Conservation (phyloP, 2,888 invertebrate genomes). For the Phragmatobia fuliginosa region DNA sequence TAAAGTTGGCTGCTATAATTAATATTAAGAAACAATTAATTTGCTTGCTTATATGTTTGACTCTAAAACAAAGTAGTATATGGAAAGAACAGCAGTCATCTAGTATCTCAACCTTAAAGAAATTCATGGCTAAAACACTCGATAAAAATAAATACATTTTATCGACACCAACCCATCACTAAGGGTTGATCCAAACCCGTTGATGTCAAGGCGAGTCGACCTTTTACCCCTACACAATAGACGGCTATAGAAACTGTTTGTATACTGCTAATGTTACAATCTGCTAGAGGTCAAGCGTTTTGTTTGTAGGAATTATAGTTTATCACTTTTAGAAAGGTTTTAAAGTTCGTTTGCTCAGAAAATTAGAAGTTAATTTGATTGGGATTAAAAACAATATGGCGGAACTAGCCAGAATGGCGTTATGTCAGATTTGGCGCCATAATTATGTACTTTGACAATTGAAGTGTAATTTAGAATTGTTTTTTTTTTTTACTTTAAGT, state of each 20-base stretch:
- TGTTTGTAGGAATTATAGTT: slow-evolving; percentile 7
- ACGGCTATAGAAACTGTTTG: slow-evolving; percentile 4
- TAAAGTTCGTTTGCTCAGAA: neutral
- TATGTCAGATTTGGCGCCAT: neutral
- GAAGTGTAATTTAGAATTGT: neutral
- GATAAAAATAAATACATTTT: slow-evolving; percentile 13
- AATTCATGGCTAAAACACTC: neutral
- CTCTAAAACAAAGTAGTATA: neutral
- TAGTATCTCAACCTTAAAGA: neutral
- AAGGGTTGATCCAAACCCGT: slow-evolving; percentile 18
- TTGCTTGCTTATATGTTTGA: neutral
- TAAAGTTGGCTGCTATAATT: no score
- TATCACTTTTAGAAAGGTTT: neutral
- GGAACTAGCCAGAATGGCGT: neutral
- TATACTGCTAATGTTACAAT: slow-evolving; percentile 15
- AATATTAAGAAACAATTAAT: neutral
- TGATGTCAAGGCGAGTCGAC: slow-evolving; percentile 18
- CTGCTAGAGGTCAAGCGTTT: slow-evolving; percentile 15
- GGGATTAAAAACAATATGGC: neutral
- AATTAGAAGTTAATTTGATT: neutral
- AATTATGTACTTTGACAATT: neutral
- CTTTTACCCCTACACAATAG: slow-evolving; percentile 13
- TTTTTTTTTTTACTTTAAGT: no score
- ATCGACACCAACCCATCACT: slow-evolving; percentile 14
- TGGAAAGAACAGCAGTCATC: neutral